Conservation (phyloP, 2,888 invertebrate species). For the Lasius platythorax region DNA sequence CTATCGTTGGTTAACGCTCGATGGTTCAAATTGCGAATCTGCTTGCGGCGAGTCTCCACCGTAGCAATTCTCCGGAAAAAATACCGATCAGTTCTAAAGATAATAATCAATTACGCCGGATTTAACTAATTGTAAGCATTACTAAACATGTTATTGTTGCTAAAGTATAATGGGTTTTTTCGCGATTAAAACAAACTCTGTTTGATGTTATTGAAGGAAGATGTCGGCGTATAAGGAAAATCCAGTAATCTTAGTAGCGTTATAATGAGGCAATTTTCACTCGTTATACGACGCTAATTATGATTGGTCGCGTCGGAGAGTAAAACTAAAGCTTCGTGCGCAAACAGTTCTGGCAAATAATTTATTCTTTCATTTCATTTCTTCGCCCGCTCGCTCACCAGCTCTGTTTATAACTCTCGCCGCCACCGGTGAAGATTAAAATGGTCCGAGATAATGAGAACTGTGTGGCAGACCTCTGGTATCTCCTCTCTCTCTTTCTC, state of each 20-base stretch:
- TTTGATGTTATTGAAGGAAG: not conserved
- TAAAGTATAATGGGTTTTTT: not conserved
- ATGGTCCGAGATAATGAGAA: conserved; percentile 81
- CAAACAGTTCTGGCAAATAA: conserved; percentile 73
- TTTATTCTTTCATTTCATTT: conserved; percentile 80
- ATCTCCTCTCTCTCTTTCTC: conserved; percentile 42
- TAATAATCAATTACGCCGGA: conserved; percentile 39
- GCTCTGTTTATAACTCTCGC: conserved; percentile 76
- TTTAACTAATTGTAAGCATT: conserved; percentile 7
- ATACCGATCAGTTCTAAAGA: conserved; percentile 5
- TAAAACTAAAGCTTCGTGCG: conserved; percentile 64
- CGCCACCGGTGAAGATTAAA: conserved; percentile 80
- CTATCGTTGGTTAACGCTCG: not conserved
- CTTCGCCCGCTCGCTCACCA: conserved; percentile 66
- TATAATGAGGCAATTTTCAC: conserved; percentile 54
- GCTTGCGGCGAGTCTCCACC: not conserved
- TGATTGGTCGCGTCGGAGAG: conserved; percentile 48
- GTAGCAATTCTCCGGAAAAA: conserved; percentile 11
- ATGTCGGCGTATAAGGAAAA: not conserved
- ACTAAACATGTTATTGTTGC: not conserved
- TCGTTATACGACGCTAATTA: conserved; percentile 69
- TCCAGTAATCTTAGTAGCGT: conserved; percentile 50
- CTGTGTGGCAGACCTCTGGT: conserved; percentile 70
- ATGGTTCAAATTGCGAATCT: conserved; percentile 19
- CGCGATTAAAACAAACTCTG: not conserved